phyloP scores from a whole-genome alignment of 2,888 invertebrate species.

The Ephialtes manifestator region DNA sequence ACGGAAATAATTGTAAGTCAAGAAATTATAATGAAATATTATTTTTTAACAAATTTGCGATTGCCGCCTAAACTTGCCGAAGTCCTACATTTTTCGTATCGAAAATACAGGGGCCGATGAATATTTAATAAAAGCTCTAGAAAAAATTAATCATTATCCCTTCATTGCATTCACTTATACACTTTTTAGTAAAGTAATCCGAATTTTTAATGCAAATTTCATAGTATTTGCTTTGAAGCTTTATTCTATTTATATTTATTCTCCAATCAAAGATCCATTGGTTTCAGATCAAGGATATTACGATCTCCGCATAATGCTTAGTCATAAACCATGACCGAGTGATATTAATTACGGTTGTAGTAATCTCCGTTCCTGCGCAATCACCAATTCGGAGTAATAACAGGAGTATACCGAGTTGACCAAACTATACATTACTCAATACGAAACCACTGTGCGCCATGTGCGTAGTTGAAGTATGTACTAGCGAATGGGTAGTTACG shows the following conservation, averaged over 20 bases:
- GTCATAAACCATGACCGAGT: neutral
- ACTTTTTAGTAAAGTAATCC: neutral
- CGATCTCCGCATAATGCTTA: neutral
- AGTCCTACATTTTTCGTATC: no score
- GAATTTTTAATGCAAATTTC: no score
- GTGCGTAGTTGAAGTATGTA: neutral
- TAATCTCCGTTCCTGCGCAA: neutral
- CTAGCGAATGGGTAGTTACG: slow-evolving; percentile 21
- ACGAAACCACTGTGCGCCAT: slow-evolving; percentile 20
- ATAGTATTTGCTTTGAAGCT: neutral
- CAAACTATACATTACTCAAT: slow-evolving; percentile 16
- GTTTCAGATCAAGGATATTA: neutral
- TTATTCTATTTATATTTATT: neutral
- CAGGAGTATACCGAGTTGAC: neutral
- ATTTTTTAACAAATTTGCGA: no score
- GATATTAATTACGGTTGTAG: slow-evolving; percentile 21
- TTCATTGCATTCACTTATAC: neutral
- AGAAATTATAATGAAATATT: no score
- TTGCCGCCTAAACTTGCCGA: no score
- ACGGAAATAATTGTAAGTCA: no score
- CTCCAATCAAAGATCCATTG: neutral
- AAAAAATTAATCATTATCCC: neutral
- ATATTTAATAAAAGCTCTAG: no score
- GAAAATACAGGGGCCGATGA: no score
- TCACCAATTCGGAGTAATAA: slow-evolving; percentile 32